Conservation (phyloP, 1,140 invertebrate species). For the Caerostris darwini region DNA sequence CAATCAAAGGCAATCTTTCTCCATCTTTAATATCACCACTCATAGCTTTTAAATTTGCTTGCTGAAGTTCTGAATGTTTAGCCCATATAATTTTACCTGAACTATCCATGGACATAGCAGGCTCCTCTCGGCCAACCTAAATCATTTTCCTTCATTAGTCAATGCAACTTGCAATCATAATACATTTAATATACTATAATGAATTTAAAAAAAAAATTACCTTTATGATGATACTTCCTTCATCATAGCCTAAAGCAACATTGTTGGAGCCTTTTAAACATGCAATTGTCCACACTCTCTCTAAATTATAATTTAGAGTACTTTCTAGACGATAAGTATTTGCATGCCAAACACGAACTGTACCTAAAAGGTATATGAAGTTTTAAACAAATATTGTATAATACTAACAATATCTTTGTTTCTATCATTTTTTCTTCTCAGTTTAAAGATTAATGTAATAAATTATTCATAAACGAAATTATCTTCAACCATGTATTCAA, state of each 20-base stretch:
- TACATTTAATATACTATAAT: too few species aligned
- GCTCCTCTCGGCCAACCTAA: conserved; percentile 96
- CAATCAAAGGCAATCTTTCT: conserved; percentile 93
- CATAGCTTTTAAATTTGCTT: conserved; percentile 92
- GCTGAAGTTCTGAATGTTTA: conserved; percentile 98
- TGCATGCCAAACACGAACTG: conserved; percentile 98
- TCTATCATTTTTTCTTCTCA: too few species aligned
- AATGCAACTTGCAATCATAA: too few species aligned
- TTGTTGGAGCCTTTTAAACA: conserved; percentile 97
- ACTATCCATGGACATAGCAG: conserved; percentile 99
- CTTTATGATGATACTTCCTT: conserved; percentile 99
- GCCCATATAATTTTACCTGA: conserved; percentile 99
- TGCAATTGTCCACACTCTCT: conserved; percentile 98
- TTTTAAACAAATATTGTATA: too few species aligned
- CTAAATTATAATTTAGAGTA: conserved; percentile 98
- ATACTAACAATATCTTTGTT: too few species aligned
- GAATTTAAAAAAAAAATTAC: conserved; percentile 76
- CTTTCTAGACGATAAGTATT: conserved; percentile 98
- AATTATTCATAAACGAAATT: too few species aligned
- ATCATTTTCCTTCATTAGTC: too few species aligned
- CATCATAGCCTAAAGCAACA: conserved; percentile 98
- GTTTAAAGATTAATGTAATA: too few species aligned
- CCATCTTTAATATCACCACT: conserved; percentile 92
- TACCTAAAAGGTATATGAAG: conserved; percentile 83
- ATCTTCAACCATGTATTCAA: too few species aligned